Conservation (phyloP, 2,888 invertebrate genomes). For the Dynastes hyllus region DNA sequence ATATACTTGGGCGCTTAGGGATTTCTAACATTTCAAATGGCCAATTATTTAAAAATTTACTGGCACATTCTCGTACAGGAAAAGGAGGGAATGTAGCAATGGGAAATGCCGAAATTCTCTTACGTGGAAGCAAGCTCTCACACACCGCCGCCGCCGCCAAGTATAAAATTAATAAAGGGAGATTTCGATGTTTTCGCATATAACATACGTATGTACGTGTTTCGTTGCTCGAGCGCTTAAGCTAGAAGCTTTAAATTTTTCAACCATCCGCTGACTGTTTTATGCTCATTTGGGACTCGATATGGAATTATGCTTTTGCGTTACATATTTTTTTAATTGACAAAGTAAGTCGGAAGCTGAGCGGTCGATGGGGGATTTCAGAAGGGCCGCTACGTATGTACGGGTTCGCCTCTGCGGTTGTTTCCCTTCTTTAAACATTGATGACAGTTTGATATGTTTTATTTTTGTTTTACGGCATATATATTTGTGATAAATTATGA, state of each 20-base stretch:
- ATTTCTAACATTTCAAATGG: constrained; percentile 56
- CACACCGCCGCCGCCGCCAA: constrained; percentile 8
- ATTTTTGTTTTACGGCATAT: constrained; percentile 8
- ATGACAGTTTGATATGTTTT: constrained; percentile 40
- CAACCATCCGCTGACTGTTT: constrained; percentile 40
- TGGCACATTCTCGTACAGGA: constrained; percentile 49
- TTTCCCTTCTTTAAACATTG: constrained; percentile 39
- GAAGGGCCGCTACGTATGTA: constrained; percentile 12
- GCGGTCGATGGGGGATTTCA: constrained; percentile 37
- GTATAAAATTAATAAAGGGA: constrained; percentile 44
- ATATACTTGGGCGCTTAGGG: constrained; percentile 19
- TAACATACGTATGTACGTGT: neutral
- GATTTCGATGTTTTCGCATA: constrained; percentile 44
- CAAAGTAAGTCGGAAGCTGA: constrained; percentile 45
- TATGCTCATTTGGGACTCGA: constrained; percentile 47
- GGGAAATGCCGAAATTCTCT: constrained; percentile 39
- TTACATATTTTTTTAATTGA: constrained; percentile 46
- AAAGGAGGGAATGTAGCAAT: constrained; percentile 9
- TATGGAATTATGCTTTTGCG: constrained; percentile 42
- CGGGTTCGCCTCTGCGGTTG: neutral
- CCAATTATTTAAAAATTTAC: constrained; percentile 62
- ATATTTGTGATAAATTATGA: constrained; percentile 27
- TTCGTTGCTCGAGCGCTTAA: constrained; percentile 24
- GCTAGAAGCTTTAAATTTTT: constrained; percentile 44
- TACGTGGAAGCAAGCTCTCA: constrained; percentile 30